Evolutionary conservation across 2,113 vertebrate species (phyloP), one percentile per base, ranked within the genome.

Genomic region (Lates calcarifer): DNA sequence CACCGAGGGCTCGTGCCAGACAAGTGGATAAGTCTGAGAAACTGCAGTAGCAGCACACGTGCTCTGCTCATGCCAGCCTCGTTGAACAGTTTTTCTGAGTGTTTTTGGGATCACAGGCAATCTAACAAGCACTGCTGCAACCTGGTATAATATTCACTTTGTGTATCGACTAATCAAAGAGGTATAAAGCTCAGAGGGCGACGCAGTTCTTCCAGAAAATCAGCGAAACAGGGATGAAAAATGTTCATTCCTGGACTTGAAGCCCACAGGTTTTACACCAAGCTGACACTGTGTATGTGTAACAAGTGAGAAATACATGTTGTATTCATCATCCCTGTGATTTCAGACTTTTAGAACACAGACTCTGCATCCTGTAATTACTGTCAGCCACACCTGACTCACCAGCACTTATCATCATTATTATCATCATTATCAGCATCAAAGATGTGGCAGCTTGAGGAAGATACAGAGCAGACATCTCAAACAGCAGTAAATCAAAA

Each of bases 291-390:
- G 7, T 61, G 49, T n/a, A 58, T 15, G 56, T 68, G 22, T 6
- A 63, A 70, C 74, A 66, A 57, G 47, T 61, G 6, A 22, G 53
- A 78, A 71, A 66, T 77, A 82, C 14, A 57, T 0, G 68, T 37
- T 79, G 58, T 53, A 15, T 33, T 83, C 9, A 5, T 77, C 69
- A 41, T 63, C 53, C 43, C 45, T 61, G 67, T 75, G 78, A 88
- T 77, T 77, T 77, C 11, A 6, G 78, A 39, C 37, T 49, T 70
- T 81, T 35, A 79, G 28, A 33, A 74, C 61, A 51, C 77, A 70
- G 15, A 33, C 6, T 55, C 18, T 31, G 29, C 33, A 72, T 64
- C 74, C 83, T 87, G 57, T 85, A 62, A 90, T 92, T 84, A 86
- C 37, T 5, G 86, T 72, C 79, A 80, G 60, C 26, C 37, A 57